phyloP scores from a whole-genome alignment of 2,113 vertebrate species.

The Rhynchomys soricoides region DNA sequence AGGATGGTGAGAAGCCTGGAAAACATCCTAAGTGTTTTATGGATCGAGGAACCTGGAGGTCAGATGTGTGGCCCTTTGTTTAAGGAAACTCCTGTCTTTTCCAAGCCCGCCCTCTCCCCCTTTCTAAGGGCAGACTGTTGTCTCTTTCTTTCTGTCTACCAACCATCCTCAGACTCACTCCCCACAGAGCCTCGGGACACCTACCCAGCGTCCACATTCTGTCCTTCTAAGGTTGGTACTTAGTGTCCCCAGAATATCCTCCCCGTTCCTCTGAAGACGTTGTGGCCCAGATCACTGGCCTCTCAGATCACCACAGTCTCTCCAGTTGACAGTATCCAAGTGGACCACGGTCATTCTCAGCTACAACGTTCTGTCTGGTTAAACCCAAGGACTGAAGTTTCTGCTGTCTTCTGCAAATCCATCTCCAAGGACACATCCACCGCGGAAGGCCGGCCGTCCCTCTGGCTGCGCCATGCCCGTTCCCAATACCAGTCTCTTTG shows the following conservation, averaged over 20 bases:
- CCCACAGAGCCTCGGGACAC: neutral
- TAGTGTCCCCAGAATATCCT: neutral
- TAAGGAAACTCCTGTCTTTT: neutral
- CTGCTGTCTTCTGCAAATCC: neutral
- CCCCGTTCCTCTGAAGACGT: neutral
- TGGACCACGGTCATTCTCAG: neutral
- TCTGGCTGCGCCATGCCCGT: no score
- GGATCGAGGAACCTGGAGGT: constrained; percentile 4
- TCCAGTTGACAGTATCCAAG: neutral
- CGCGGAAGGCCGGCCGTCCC: no score
- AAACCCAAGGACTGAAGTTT: neutral
- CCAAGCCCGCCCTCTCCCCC: neutral
- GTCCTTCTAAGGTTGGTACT: neutral
- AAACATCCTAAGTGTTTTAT: neutral
- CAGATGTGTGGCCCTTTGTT: neutral
- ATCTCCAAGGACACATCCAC: neutral
- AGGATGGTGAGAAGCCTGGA: neutral
- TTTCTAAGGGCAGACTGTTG: neutral
- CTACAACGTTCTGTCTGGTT: neutral
- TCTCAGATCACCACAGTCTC: neutral
- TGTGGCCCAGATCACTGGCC: neutral
- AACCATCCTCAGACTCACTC: neutral
- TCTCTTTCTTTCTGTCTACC: neutral
- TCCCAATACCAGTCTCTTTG: neutral
- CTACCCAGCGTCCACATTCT: neutral